Base-by-base conservation (phyloP, 2,113 vertebrate species). In the Hemichromis elongatus region DNA sequence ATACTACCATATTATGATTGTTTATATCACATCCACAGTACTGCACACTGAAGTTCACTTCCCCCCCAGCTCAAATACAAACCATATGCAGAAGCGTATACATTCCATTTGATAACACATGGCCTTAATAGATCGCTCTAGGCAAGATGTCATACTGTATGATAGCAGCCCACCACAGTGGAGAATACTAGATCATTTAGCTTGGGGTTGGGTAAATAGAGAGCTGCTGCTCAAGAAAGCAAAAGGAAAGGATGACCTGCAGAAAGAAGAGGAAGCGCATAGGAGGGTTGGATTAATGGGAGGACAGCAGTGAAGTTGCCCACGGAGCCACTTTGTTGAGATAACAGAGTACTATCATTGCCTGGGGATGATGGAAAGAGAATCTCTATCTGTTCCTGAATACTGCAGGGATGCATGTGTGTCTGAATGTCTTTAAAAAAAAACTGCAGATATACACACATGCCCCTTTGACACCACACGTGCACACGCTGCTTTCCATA, bases 241-340 rank as follows among this genome's bases (percentile, higher is more conserved):
- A 40, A 42, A 53, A 84, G 68, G 87, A 45, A 59, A 81, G 40
- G 84, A 83, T 81, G 87, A 90, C 90, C 93, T 90, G 78, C 63
- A 86, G 81, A n/a, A 75, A 50, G 9, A 50, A 50, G 81, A 68
- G 82, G 86, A 80, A 45, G 57, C 33, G 47, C 45, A 81, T 86
- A 26, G 80, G 90, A 79, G 78, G 77, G 54, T 24, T 30, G 81
- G 82, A 84, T 75, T 86, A 89, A 90, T 85, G 66, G 84, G 73
- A 77, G 59, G 86, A 80, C 61, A 19, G 70, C 12, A 8, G 37
- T 14, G 19, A 89, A 63, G 86, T 85, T 35, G 87, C 89, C 83
- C 63, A 68, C 53, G 56, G 89, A 86, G 85, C 59, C 85, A 84
- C 91, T 94, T 90, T 90, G 90, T 90, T 89, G 80, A 83, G 93